These are phyloP conservation scores for Odocoileus hemionus DNA, from an alignment of 2,113 vertebrate species.

Conservation along the genomic window DNA sequence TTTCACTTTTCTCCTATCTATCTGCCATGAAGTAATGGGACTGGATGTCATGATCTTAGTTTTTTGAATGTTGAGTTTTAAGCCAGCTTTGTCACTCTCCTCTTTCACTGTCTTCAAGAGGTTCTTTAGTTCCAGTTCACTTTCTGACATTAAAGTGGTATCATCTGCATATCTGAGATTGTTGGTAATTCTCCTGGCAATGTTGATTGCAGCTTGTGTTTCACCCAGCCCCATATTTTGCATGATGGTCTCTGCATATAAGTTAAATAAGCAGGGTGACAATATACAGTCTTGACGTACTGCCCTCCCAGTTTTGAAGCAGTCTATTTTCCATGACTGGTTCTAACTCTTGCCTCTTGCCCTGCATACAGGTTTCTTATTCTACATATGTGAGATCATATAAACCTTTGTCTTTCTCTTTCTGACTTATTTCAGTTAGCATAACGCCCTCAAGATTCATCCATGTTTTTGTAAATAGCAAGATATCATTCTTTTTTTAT, in stretches of 20 bases:
- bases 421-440: neutral
- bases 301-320: neutral
- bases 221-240: neutral
- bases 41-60: neutral
- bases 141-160: neutral
- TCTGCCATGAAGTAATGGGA: neutral
- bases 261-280: neutral
- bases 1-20: neutral
- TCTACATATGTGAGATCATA: neutral
- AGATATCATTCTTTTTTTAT: neutral
- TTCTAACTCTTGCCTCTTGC: neutral
- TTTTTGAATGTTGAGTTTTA: neutral
- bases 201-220: neutral
- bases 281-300: neutral
- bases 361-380: neutral
- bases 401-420: neutral
- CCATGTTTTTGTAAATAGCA: neutral
- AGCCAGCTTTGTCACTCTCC: neutral
- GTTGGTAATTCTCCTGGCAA: neutral
- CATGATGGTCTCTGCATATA: neutral
- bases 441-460: neutral
- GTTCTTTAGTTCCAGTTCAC: neutral
- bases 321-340: neutral
- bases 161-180: neutral
- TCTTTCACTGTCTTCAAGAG: neutral